Percentiles rank a stretch among this genome's conserved stretches.
Evolutionary conservation across 2,113 vertebrate genomes (phyloP).

Genomic region (Mystacornis crossleyi): DNA sequence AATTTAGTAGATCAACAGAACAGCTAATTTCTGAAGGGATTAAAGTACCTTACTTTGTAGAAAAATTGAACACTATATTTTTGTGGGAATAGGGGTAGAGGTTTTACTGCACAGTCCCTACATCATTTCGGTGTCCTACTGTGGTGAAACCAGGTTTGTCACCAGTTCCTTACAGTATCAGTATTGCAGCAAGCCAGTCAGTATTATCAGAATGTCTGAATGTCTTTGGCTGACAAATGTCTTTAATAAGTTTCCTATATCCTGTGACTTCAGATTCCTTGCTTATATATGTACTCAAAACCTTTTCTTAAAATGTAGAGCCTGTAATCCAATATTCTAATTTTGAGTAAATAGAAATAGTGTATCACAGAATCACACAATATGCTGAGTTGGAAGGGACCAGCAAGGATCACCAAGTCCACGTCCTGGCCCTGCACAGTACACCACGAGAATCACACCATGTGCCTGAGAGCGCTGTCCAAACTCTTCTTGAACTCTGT

Average conservation of each 20-base stretch:
- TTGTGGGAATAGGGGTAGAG: background rate
- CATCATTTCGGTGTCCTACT: background rate
- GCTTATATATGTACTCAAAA: background rate
- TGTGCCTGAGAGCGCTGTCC: background rate
- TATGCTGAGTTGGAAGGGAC: background rate
- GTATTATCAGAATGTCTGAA: background rate
- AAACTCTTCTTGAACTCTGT: background rate
- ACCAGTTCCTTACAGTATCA: background rate
- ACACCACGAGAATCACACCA: too few species aligned
- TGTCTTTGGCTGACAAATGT: background rate
- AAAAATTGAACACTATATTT: background rate
- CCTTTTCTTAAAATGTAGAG: background rate
- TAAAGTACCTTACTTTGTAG: background rate
- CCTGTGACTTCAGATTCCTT: background rate
- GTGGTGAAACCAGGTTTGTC: background rate
- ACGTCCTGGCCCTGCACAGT: background rate
- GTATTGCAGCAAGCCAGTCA: background rate
- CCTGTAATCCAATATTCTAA: background rate
- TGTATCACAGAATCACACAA: background rate
- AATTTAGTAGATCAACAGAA: background rate
- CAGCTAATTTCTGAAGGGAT: background rate
- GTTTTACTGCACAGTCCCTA: background rate
- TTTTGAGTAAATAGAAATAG: background rate
- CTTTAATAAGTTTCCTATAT: background rate
- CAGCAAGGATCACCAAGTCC: background rate